Percentiles rank a stretch among this genome's conserved stretches.
These are phyloP conservation scores for Tretioscincus oriximinensis DNA, from an alignment of 2,113 vertebrate species.

Conservation along the genomic window DNA sequence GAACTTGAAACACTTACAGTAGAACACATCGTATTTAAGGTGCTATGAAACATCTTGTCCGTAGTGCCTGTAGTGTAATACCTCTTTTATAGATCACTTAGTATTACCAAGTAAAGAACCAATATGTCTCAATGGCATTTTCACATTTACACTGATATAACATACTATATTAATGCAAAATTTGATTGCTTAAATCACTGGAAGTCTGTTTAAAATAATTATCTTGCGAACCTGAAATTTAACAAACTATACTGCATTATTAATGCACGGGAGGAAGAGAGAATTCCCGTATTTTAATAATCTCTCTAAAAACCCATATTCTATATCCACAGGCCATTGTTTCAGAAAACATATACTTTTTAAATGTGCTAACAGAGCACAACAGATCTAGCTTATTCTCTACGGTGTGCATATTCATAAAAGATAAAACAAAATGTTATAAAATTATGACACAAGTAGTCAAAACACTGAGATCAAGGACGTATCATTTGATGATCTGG, in stretches of 20 bases:
- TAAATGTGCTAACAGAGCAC: background rate
- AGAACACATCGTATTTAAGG: background rate
- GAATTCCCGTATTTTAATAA: background rate
- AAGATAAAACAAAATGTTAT: background rate
- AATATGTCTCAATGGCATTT: background rate
- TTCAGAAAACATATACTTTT: accelerated
- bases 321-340: accelerated
- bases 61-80: background rate
- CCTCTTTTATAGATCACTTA: background rate
- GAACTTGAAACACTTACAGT: background rate
- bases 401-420: background rate
- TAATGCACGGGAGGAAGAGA: accelerated
- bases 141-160: background rate
- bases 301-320: background rate
- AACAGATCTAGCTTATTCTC: constrained; percentile 18
- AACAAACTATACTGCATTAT: background rate
- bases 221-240: accelerated
- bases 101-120: background rate
- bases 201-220: background rate
- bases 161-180: background rate
- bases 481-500: background rate
- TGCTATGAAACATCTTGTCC: background rate
- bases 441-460: background rate
- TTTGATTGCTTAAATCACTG: background rate
- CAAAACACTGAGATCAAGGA: background rate